Evolutionary conservation across 2,113 vertebrate genomes (phyloP).

Genomic region (Zosterops borbonicus): DNA sequence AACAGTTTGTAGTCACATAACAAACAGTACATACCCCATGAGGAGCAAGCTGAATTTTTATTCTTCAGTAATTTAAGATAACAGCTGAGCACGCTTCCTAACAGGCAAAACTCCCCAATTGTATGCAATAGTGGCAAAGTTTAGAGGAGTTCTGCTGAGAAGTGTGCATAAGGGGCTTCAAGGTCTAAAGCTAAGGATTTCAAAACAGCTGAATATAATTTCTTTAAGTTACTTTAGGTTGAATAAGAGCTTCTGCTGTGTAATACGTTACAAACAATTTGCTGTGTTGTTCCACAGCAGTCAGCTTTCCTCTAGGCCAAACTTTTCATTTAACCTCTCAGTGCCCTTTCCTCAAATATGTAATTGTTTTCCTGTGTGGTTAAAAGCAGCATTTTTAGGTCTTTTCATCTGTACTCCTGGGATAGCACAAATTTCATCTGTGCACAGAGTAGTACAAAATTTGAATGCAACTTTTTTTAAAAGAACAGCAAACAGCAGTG

Average conservation of each 20-base stretch:
- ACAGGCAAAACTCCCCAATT: neutral
- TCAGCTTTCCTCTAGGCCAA: slow-evolving; percentile 38
- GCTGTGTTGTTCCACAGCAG: slow-evolving; percentile 27
- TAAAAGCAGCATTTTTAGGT: slow-evolving; percentile 48
- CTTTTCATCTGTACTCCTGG: slow-evolving; percentile 47
- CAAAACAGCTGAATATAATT: slow-evolving; percentile 6
- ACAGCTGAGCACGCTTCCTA: accelerated
- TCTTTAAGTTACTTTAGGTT: neutral
- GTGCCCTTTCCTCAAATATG: slow-evolving; percentile 55
- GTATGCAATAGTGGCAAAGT: neutral
- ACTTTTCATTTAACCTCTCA: slow-evolving; percentile 53
- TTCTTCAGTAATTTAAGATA: neutral
- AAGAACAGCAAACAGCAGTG: neutral
- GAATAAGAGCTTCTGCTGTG: slow-evolving; percentile 17
- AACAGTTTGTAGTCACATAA: neutral
- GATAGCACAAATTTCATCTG: slow-evolving; percentile 29
- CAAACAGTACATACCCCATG: neutral
- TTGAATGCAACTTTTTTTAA: neutral
- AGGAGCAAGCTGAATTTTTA: neutral
- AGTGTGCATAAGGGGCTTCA: neutral
- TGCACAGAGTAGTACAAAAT: neutral
- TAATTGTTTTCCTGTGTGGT: slow-evolving; percentile 66
- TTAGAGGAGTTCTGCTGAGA: neutral
- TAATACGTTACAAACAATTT: slow-evolving; percentile 29
- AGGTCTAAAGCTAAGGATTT: slow-evolving; percentile 8